These are phyloP conservation scores for Crotophaga sulcirostris DNA, from an alignment of 2,113 vertebrate genomes.

Conservation along the genomic window DNA sequence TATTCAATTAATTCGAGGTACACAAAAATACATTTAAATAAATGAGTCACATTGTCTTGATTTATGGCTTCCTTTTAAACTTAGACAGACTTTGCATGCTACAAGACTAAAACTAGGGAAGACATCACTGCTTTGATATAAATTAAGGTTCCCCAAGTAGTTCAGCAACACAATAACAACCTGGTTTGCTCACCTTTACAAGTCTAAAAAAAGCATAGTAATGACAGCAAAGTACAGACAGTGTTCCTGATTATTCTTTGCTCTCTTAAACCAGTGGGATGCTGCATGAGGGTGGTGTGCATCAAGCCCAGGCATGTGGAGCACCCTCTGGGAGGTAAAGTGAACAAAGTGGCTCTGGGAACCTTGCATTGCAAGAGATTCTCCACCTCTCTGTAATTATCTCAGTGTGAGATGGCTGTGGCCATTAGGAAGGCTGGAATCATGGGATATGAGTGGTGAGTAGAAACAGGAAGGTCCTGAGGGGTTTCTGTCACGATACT, in stretches of 20 bases:
- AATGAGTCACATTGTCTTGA: neutral
- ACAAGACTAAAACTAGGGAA: neutral
- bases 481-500: neutral
- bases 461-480: neutral
- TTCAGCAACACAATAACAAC: neutral
- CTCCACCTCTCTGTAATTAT: neutral
- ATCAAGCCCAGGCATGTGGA: neutral
- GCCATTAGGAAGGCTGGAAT: neutral
- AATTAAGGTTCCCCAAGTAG: neutral
- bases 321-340: neutral
- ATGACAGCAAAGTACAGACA: neutral
- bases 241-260: neutral
- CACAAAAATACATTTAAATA: neutral
- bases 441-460: neutral
- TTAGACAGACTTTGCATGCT: neutral
- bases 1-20: neutral
- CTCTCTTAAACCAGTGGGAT: neutral
- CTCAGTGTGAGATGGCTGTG: neutral
- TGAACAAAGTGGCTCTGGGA: neutral
- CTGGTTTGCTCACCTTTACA: neutral
- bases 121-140: neutral
- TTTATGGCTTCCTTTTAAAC: neutral
- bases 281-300: neutral
- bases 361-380: neutral
- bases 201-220: neutral